Evolutionary conservation across 2,113 vertebrate genomes (phyloP).

Genomic region (Gobio gobio): DNA sequence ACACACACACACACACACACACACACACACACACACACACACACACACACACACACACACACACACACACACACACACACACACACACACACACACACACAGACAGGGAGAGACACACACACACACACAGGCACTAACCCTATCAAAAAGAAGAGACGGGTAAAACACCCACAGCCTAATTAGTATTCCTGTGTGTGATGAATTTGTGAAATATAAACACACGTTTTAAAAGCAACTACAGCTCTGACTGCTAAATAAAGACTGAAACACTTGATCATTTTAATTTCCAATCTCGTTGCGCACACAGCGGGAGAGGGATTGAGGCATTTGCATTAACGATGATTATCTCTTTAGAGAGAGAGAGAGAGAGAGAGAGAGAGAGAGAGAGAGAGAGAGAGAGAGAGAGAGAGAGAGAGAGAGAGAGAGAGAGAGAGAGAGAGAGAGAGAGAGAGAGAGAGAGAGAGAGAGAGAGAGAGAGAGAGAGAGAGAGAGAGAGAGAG

Average conservation of each 20-base stretch:
- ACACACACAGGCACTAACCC: too few species aligned
- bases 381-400: constrained; percentile 31
- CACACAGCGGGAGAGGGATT: constrained; percentile 47
- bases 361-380: constrained; percentile 27
- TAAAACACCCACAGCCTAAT: too few species aligned
- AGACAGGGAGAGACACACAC: too few species aligned
- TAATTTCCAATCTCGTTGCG: constrained; percentile 59
- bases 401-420: constrained; percentile 26
- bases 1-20: too few species aligned
- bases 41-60: too few species aligned
- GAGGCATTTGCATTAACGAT: constrained; percentile 60
- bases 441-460: constrained; percentile 36
- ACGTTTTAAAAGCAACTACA: not conserved
- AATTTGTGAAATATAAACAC: constrained; percentile 13
- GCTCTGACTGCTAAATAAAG: constrained; percentile 11
- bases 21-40: too few species aligned
- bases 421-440: constrained; percentile 29
- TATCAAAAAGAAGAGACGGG: too few species aligned
- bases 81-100: too few species aligned
- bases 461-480: constrained; percentile 31
- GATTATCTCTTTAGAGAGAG: constrained; percentile 57
- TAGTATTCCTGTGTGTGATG: not conserved
- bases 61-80: too few species aligned
- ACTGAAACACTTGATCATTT: constrained; percentile 22
- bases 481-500: constrained; percentile 26